Percentiles rank a stretch among this genome's conserved stretches.
phyloP scores from a whole-genome alignment of 2,888 invertebrate genomes.

The Cepaea hortensis region DNA sequence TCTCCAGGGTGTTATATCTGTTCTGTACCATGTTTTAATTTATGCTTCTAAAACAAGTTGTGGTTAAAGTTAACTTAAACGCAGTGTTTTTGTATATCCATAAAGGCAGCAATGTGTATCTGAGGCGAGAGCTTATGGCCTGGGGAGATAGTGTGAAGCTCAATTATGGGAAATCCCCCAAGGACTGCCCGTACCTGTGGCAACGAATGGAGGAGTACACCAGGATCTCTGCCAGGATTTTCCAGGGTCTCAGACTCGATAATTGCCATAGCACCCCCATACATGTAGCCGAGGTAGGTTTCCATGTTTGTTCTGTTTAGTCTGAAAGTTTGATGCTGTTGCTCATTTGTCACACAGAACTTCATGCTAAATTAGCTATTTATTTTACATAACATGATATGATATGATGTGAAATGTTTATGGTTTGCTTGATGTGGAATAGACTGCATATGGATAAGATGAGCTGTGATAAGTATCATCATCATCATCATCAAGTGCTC shows the following conservation, averaged over 20 bases:
- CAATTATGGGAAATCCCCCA: slow-evolving; percentile 83
- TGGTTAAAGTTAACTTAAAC: not conserved
- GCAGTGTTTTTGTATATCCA: not conserved
- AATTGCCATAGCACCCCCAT: slow-evolving; percentile 99
- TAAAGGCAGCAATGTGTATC: slow-evolving; percentile 83
- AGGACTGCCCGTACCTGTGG: slow-evolving; percentile 96
- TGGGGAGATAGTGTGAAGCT: slow-evolving; percentile 99
- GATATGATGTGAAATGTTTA: too few species aligned
- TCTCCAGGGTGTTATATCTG: too few species aligned
- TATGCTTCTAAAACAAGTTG: too few species aligned
- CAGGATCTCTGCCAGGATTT: slow-evolving; percentile 89
- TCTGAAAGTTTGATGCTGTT: not conserved
- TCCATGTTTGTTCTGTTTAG: not conserved
- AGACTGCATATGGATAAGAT: too few species aligned
- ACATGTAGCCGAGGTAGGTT: slow-evolving; percentile 85
- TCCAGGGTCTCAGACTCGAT: slow-evolving; percentile 96
- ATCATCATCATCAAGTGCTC: too few species aligned
- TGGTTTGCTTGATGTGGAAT: too few species aligned
- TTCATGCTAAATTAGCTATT: not conserved
- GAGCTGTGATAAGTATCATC: too few species aligned
- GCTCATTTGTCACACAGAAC: not conserved
- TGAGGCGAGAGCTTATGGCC: slow-evolving; percentile 92
- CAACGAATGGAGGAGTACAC: slow-evolving; percentile 94
- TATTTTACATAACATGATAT: not conserved
- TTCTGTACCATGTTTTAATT: too few species aligned